A percentile compares a stretch with the other conserved stretches of the same genome.
Evolutionary conservation across 2,113 vertebrate genomes (phyloP).

Genomic region (Equus przewalskii): DNA sequence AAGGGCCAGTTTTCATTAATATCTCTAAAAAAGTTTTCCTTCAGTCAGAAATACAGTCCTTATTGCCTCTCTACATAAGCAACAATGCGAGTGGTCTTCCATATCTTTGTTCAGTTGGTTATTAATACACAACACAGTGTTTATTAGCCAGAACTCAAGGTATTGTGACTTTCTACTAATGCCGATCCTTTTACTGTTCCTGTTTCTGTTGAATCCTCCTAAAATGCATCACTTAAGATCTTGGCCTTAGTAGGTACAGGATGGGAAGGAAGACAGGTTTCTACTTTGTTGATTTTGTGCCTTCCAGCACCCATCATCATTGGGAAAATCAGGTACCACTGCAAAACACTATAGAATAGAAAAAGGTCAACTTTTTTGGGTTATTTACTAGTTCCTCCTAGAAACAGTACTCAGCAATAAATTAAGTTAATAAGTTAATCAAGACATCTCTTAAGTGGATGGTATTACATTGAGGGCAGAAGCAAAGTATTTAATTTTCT

Average conservation of each 20-base stretch:
- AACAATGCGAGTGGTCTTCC: neutral
- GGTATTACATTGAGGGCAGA: neutral
- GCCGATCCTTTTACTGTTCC: neutral
- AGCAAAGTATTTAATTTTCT: neutral
- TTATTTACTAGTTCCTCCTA: neutral
- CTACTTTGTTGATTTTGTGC: neutral
- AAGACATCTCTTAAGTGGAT: neutral
- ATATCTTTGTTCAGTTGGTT: neutral
- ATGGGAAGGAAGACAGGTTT: neutral
- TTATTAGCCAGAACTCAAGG: neutral
- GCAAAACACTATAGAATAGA: neutral
- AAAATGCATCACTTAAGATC: neutral
- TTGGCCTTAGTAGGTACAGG: neutral
- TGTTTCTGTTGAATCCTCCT: neutral
- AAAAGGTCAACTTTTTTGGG: neutral
- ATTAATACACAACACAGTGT: neutral
- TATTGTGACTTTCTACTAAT: neutral
- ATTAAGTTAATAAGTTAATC: neutral
- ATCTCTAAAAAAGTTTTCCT: neutral
- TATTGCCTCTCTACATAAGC: neutral
- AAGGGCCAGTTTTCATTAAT: neutral
- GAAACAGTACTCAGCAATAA: conserved; percentile 20
- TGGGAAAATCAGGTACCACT: neutral
- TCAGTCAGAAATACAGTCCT: neutral
- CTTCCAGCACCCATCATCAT: neutral